Evolutionary conservation across 2,888 invertebrate genomes (phyloP), one percentile per base, ranked within the genome.

Genomic region (Coelopa pilipes): DNA sequence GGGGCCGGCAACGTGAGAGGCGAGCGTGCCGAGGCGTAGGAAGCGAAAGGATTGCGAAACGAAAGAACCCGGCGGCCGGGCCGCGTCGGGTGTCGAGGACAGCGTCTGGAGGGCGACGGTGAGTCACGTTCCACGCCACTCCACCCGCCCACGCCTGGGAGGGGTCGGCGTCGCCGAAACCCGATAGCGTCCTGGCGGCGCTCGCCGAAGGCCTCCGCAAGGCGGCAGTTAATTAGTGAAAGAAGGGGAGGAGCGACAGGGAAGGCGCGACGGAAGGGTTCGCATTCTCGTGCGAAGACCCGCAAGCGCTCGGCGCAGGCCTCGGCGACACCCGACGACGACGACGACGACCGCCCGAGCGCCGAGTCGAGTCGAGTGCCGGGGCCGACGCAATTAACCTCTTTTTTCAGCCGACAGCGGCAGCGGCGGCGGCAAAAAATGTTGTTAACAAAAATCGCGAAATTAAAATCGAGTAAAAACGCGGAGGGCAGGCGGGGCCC

Each of bases 381-480:
- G 62, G 34, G 62, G 62, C 60, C 67, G 68, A 66, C 76, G 74
- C 75, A 78, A 78, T 78, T 78, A 78, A 67, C 75, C 74, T 17
- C 59, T 77, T 76, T 73, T 72, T 76, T 71, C 21, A 21, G 45
- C 46, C 7, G 24, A 59, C 21, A 24, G 1, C 19, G 3, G 10
- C 15, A 24, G 24, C 21, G 53, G 10, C n/a, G 21, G 49, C 67
- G 21, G n/a, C n/a, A 67, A 53, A 62, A 62, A 62, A 59, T 65
- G 13, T n/a, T 65, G 49, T 47, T 12, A 47, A 10, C 10, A 50
- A 63, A 62, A 63, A 45, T 21, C 49, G 55, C 19, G 15, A 71
- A 55, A 65, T 55, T 55, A n/a, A 71, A 71, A 21, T 74, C 75
- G 72, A 74, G 76, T 74, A 76, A 74, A 66, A 65, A 75, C 55